Evolutionary conservation across 2,113 vertebrate genomes (phyloP).

Genomic region (Formicarius rufipectus): DNA sequence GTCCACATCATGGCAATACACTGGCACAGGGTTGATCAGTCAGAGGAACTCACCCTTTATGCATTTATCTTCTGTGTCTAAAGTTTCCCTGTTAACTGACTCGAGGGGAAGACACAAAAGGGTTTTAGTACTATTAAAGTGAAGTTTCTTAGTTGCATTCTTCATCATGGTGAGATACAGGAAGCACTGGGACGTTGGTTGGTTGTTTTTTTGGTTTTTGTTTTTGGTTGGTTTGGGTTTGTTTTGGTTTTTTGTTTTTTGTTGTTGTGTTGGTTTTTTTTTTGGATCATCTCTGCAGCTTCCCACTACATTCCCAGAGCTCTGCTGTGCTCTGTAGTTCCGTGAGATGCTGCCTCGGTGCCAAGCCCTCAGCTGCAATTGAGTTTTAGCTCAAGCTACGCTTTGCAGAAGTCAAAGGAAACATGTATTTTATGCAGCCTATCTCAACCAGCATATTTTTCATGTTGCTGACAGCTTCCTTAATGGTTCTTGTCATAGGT

Average conservation of each 20-base stretch:
- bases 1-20: fast-evolving
- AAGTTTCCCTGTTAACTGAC: background rate
- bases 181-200: background rate
- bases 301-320: background rate
- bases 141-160: background rate
- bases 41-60: fast-evolving
- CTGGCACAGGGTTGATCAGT: background rate
- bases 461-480: background rate
- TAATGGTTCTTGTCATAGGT: background rate
- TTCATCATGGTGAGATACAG: background rate
- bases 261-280: background rate
- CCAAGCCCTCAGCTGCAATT: background rate
- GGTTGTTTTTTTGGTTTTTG: no score
- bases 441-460: background rate
- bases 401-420: background rate
- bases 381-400: background rate
- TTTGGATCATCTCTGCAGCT: background rate
- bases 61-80: background rate
- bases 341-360: background rate
- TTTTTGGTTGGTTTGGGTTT: no score
- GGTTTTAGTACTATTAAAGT: background rate
- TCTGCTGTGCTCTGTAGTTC: background rate
- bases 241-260: no score
- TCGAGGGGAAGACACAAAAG: background rate
- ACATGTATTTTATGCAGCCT: background rate